phyloP scores from a whole-genome alignment of 2,113 vertebrate species.

The Gopherus flavomarginatus region DNA sequence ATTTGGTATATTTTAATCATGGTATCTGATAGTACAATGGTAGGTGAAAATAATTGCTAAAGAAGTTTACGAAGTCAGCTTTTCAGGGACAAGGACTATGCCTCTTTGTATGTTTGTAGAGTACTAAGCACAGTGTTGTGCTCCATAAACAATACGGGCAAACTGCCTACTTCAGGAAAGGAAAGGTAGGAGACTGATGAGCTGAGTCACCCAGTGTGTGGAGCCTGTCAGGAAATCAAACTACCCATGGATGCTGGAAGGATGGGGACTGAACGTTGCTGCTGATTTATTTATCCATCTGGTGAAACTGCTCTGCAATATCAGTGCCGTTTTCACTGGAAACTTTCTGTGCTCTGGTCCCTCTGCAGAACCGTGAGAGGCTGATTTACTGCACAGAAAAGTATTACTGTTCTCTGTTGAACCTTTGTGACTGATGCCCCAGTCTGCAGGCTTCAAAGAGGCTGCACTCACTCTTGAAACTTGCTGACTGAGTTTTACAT shows the following conservation, averaged over 20 bases:
- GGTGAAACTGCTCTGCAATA: not conserved
- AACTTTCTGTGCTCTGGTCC: not conserved
- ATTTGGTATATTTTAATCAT: not conserved
- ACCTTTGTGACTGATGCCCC: rapidly evolving
- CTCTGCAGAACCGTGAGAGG: not conserved
- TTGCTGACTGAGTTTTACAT: not conserved
- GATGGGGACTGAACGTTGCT: not conserved
- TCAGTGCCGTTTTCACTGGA: not conserved
- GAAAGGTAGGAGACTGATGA: not conserved
- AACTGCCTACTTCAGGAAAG: not conserved
- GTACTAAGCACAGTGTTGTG: not conserved
- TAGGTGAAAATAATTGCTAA: not conserved
- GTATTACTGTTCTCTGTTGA: not conserved
- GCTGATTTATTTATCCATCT: not conserved
- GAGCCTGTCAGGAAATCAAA: not conserved
- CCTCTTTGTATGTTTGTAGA: not conserved
- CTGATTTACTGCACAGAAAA: not conserved
- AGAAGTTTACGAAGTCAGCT: not conserved
- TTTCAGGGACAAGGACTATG: not conserved
- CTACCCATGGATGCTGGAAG: not conserved
- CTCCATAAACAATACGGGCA: not conserved
- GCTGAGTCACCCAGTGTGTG: not conserved
- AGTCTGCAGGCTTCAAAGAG: not conserved
- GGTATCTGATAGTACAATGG: not conserved
- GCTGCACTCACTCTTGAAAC: not conserved